Evolutionary conservation across 2,888 invertebrate genomes (phyloP), one percentile per base, ranked within the genome.

Genomic region (Sarcophaga rosellei): DNA sequence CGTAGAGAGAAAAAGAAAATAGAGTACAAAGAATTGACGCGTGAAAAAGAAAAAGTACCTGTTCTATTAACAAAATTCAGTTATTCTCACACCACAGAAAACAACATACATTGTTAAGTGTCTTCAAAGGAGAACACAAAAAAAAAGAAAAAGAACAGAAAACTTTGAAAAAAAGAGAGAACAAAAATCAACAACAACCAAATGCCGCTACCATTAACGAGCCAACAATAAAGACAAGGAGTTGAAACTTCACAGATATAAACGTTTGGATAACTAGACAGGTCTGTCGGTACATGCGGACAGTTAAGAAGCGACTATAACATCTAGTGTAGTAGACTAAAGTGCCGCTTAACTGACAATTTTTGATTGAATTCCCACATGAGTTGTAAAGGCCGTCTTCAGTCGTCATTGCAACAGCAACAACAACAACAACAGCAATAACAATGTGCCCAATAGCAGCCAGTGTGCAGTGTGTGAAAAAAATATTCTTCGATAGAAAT

Each of bases 291-390:
- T 80, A 86, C 69, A 74, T 74, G 74, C 75, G 74, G 86, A 86
- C 83, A 83, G 77, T 74, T 84, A 72, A 81, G 79, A 81, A 81
- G 35, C 59, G n/a, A 76, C 77, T 78, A 15, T 12, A 70, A 78
- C 86, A 81, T 78, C 81, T 79, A 79, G 81, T 81, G 81, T 79
- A 79, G 80, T 78, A 81, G 70, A 87, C 87, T 85, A 87, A 87
- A 87, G 81, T 88, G 88, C 82, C 84, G 88, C 86, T 84, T 87
- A 82, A 83, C 90, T 91, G 91, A 90, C 91, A 91, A 91, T 91
- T 91, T 84, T 91, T 91, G 91, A 91, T 91, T 91, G 91, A 91
- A 91, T 91, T 91, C 91, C 91, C 91, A 91, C 83, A 84, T 77
- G 86, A 77, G 84, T 84, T 84, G 77, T 84, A 83, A 86, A 86